phyloP scores from a whole-genome alignment of 2,888 invertebrate species.

The Epistrophella euchroma region DNA sequence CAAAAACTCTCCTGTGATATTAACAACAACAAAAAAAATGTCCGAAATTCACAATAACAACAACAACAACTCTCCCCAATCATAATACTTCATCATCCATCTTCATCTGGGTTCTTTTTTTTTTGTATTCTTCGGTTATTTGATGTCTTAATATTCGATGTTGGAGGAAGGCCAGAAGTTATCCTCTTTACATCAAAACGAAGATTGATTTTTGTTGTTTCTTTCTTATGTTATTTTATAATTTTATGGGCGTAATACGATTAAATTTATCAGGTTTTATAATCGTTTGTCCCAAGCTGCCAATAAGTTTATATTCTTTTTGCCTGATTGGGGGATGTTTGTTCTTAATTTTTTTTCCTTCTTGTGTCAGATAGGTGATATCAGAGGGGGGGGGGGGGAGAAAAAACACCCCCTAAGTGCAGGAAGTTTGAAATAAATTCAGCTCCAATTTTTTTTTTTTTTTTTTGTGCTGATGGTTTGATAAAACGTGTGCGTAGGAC shows the following conservation, averaged over 20 bases:
- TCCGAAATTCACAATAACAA: slow-evolving; percentile 20
- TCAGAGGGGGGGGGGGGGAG: background rate
- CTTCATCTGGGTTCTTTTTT: slow-evolving; percentile 14
- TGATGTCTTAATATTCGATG: slow-evolving; percentile 18
- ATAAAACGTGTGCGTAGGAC: slow-evolving; percentile 47
- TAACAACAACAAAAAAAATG: slow-evolving; percentile 27
- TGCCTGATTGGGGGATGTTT: slow-evolving; percentile 17
- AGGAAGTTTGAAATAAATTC: slow-evolving; percentile 24
- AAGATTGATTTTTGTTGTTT: slow-evolving; percentile 53
- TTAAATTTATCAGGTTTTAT: slow-evolving; percentile 61
- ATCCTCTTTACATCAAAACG: slow-evolving; percentile 26
- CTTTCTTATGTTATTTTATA: background rate
- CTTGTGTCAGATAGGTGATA: background rate
- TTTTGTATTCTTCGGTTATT: background rate
- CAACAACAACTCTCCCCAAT: background rate
- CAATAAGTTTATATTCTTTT: slow-evolving; percentile 48
- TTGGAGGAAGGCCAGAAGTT: slow-evolving; percentile 16
- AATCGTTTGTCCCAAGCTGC: slow-evolving; percentile 63
- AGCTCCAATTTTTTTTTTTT: slow-evolving; percentile 3
- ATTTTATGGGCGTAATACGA: slow-evolving; percentile 55
- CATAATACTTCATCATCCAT: slow-evolving; percentile 13
- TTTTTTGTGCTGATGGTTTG: background rate
- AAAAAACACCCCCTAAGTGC: slow-evolving; percentile 21
- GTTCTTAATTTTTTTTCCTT: slow-evolving; percentile 12
- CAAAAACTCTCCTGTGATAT: slow-evolving; percentile 13